phyloP scores from a whole-genome alignment of 2,888 invertebrate species.

The Athetis lepigone region DNA sequence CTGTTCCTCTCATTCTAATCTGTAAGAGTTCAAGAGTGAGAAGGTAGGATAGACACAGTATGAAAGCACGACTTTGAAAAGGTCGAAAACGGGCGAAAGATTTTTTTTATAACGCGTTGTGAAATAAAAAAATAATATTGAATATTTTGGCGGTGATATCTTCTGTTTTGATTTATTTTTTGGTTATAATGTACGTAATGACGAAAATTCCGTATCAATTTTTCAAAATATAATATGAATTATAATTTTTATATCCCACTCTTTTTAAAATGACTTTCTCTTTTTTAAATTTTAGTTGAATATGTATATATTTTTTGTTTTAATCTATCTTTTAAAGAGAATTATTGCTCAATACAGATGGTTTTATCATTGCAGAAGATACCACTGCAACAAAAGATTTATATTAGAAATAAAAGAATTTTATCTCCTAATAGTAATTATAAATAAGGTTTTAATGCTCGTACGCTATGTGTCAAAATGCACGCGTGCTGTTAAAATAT shows the following conservation, averaged over 20 bases:
- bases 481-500: constrained; percentile 84
- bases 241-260: constrained; percentile 20
- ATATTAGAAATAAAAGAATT: constrained; percentile 81
- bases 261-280: constrained; percentile 56
- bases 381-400: constrained; percentile 77
- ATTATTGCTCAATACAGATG: constrained; percentile 80
- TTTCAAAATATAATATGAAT: constrained; percentile 11
- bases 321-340: constrained; percentile 44
- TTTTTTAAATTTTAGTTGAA: too few relatives aligned
- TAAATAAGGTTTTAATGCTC: constrained; percentile 83
- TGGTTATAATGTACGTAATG: constrained; percentile 14
- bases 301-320: too few relatives aligned
- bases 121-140: constrained; percentile 78
- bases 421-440: constrained; percentile 82
- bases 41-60: constrained; percentile 65
- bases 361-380: constrained; percentile 68
- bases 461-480: constrained; percentile 87
- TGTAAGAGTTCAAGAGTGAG: constrained; percentile 70
- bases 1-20: constrained; percentile 71
- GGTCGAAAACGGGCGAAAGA: constrained; percentile 80
- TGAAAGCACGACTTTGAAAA: constrained; percentile 67
- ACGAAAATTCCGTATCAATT: background rate
- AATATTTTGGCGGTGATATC: constrained; percentile 79
- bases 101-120: constrained; percentile 88
- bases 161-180: constrained; percentile 59